Percentiles rank a stretch among this genome's conserved stretches.
These are phyloP conservation scores for Corapipo altera DNA, from an alignment of 2,113 vertebrate genomes.

Conservation along the genomic window DNA sequence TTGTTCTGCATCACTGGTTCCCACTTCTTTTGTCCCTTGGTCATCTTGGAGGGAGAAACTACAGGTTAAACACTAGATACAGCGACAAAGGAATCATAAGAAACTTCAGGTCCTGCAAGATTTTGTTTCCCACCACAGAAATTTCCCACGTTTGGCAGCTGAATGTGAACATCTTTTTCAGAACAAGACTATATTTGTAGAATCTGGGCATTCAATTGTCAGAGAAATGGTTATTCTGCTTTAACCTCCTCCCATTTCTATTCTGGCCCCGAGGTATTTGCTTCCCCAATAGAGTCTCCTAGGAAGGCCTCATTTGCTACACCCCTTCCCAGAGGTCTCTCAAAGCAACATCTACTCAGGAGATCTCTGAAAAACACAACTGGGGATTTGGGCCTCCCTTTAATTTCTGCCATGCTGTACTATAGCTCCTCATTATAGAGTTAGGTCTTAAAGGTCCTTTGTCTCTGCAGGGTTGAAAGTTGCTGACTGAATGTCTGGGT, in stretches of 20 bases:
- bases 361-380: slow-evolving; percentile 38
- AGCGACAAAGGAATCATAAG: background rate
- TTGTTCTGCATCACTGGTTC: background rate
- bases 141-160: background rate
- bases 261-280: background rate
- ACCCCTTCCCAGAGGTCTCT: slow-evolving; percentile 21
- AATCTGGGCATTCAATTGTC: background rate
- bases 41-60: background rate
- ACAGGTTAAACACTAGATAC: background rate
- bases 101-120: background rate
- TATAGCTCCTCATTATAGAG: slow-evolving; percentile 34
- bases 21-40: background rate
- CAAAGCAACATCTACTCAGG: background rate
- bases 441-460: slow-evolving; percentile 40
- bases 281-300: background rate
- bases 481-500: slow-evolving; percentile 33
- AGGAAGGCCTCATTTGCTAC: slow-evolving; percentile 18
- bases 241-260: background rate
- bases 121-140: background rate
- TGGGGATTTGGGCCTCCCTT: slow-evolving; percentile 10
- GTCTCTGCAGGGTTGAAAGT: slow-evolving; percentile 41
- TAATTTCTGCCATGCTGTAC: slow-evolving; percentile 18
- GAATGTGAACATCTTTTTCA: background rate
- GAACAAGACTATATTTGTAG: background rate
- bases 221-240: background rate